A percentile compares a stretch with the other conserved stretches of the same genome.
phyloP scores from a whole-genome alignment of 1,140 invertebrate genomes.

The Forficula auricularia region DNA sequence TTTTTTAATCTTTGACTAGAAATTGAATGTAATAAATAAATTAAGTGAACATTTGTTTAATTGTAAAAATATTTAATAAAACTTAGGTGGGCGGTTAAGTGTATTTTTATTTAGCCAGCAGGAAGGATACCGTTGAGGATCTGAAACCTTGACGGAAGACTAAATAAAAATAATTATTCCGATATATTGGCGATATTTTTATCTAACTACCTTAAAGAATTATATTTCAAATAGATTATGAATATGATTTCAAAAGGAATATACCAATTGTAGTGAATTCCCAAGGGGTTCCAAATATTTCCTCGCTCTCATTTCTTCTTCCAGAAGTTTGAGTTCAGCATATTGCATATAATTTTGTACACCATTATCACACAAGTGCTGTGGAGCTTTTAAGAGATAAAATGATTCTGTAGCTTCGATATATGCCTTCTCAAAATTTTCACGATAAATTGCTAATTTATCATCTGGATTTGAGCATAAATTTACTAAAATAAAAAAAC shows the following conservation, averaged over 20 bases:
- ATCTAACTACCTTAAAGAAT: too few species aligned
- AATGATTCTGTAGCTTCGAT: slow-evolving; percentile 84
- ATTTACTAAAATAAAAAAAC: slow-evolving; percentile 55
- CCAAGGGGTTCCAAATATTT: slow-evolving; percentile 87
- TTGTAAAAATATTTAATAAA: too few species aligned
- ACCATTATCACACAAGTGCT: slow-evolving; percentile 77
- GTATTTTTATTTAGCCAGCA: too few species aligned
- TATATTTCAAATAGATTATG: neutral
- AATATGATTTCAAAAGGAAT: slow-evolving; percentile 12
- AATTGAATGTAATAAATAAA: too few species aligned
- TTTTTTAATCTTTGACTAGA: too few species aligned
- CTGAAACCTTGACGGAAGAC: too few species aligned
- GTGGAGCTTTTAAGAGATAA: slow-evolving; percentile 79
- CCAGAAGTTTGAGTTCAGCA: slow-evolving; percentile 82
- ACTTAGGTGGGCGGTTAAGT: too few species aligned
- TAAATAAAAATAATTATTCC: too few species aligned
- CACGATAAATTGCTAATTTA: slow-evolving; percentile 86
- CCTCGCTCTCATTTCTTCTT: slow-evolving; percentile 84
- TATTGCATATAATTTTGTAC: slow-evolving; percentile 95
- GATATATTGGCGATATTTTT: too few species aligned
- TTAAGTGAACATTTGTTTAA: too few species aligned
- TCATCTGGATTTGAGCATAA: slow-evolving; percentile 86
- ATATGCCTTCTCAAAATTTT: slow-evolving; percentile 93
- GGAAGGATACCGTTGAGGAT: too few species aligned
- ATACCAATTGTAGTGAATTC: slow-evolving; percentile 47